These are phyloP conservation scores for Gerris lacustris DNA, from an alignment of 2,888 invertebrate species.

Conservation along the genomic window DNA sequence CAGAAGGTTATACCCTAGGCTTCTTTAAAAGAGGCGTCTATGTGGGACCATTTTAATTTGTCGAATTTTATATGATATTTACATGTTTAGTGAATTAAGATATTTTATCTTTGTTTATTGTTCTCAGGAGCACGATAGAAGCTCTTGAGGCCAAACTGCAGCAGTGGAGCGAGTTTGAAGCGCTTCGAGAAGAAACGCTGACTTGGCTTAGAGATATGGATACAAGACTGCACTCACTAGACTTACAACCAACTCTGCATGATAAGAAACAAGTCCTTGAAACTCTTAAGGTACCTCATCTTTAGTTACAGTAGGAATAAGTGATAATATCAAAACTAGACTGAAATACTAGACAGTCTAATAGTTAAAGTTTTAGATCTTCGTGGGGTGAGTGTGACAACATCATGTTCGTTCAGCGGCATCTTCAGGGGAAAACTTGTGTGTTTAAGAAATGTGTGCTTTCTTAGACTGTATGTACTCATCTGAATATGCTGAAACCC, in stretches of 20 bases:
- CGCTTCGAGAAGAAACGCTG: conserved; percentile 68
- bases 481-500: too few relatives aligned
- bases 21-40: too few relatives aligned
- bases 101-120: neutral
- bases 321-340: neutral
- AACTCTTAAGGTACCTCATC: conserved; percentile 43
- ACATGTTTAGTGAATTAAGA: neutral
- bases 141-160: conserved; percentile 68
- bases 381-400: too few relatives aligned
- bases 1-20: too few relatives aligned
- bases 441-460: too few relatives aligned
- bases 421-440: too few relatives aligned
- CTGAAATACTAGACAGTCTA: neutral
- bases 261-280: conserved; percentile 80
- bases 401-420: too few relatives aligned
- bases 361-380: too few relatives aligned
- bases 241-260: conserved; percentile 64
- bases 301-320: too few relatives aligned
- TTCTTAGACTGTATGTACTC: too few relatives aligned
- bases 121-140: conserved; percentile 53
- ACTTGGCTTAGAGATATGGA: conserved; percentile 82
- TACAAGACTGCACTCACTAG: conserved; percentile 72
- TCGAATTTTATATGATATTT: neutral
- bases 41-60: too few relatives aligned
- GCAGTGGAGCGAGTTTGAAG: conserved; percentile 86